Evolutionary conservation across 2,888 invertebrate genomes (phyloP).

Genomic region (Lathronympha strigana): DNA sequence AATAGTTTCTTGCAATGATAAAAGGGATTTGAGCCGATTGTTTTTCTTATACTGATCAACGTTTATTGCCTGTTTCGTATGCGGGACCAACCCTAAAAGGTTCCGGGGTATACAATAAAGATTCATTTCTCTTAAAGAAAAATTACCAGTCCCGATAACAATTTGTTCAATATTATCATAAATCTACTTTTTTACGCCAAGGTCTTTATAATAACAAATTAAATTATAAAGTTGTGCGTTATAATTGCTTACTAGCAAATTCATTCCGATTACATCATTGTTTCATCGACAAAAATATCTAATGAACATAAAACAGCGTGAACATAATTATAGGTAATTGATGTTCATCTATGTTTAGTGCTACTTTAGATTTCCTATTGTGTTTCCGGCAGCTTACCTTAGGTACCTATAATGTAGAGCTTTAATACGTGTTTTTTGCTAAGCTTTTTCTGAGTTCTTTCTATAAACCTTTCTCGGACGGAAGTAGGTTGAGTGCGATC

Average conservation of each 20-base stretch:
- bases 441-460: slow-evolving; percentile 41
- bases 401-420: slow-evolving; percentile 15
- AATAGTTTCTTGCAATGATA: slow-evolving; percentile 64
- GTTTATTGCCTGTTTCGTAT: slow-evolving; percentile 79
- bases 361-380: slow-evolving; percentile 15
- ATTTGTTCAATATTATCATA: slow-evolving; percentile 26
- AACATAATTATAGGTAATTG: too few species aligned
- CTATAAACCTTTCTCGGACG: slow-evolving; percentile 42
- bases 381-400: slow-evolving; percentile 27
- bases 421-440: slow-evolving; percentile 42
- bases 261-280: too few species aligned
- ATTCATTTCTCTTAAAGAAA: slow-evolving; percentile 68
- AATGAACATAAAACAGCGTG: too few species aligned
- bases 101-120: slow-evolving; percentile 69
- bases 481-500: slow-evolving; percentile 60
- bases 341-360: neutral
- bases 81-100: slow-evolving; percentile 73
- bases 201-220: neutral
- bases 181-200: neutral
- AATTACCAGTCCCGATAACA: slow-evolving; percentile 46
- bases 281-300: too few species aligned
- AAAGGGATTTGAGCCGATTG: slow-evolving; percentile 69
- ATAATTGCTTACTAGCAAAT: too few species aligned
- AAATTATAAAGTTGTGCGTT: neutral
- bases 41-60: slow-evolving; percentile 75